Percentiles rank a stretch among this genome's conserved stretches.
phyloP scores from a whole-genome alignment of 2,888 invertebrate species.

The Euzophera pinguis region DNA sequence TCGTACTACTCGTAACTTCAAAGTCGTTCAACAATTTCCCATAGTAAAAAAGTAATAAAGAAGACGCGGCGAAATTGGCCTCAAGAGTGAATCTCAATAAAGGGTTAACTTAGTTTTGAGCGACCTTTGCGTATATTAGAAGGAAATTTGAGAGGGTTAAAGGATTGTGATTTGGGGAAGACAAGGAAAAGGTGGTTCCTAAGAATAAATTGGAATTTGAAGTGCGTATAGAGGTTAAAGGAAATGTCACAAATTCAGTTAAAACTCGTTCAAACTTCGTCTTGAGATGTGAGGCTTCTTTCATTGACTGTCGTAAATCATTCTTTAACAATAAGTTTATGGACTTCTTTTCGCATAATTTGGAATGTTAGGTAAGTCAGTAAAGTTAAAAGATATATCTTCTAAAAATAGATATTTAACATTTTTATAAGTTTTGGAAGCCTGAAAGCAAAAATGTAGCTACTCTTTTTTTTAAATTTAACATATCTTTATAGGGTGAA shows the following conservation, averaged over 20 bases:
- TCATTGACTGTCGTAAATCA: conserved; percentile 6
- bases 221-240: conserved; percentile 26
- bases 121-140: conserved; percentile 50
- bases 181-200: conserved; percentile 71
- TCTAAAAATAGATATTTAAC: too few species aligned
- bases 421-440: too few species aligned
- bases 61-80: conserved; percentile 43
- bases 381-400: too few species aligned
- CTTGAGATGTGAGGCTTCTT: conserved; percentile 5
- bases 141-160: conserved; percentile 66
- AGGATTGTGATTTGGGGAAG: conserved; percentile 60
- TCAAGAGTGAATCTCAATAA: conserved; percentile 63
- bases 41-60: conserved; percentile 55
- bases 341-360: too few species aligned
- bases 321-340: background rate
- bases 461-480: too few species aligned
- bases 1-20: conserved; percentile 28
- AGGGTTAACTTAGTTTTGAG: conserved; percentile 43
- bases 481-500: too few species aligned
- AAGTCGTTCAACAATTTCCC: conserved; percentile 43
- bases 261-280: conserved; percentile 16
- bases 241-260: conserved; percentile 15
- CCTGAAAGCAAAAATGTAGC: too few species aligned
- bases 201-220: conserved; percentile 56
- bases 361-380: too few species aligned